These are phyloP conservation scores for Oncorhynchus clarkii DNA, from an alignment of 2,113 vertebrate genomes.

Conservation along the genomic window DNA sequence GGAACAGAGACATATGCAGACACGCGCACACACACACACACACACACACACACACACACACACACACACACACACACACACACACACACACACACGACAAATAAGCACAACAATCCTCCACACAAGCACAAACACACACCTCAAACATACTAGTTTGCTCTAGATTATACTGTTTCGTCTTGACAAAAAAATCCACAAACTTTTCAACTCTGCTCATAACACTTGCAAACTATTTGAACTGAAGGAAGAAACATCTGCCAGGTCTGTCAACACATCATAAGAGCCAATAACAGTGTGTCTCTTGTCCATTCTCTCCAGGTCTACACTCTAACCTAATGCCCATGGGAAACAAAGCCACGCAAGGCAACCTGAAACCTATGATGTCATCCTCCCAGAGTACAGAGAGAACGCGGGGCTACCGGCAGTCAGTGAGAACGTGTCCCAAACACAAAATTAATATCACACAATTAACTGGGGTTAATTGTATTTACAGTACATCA, in stretches of 20 bases:
- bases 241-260: slow-evolving; percentile 28
- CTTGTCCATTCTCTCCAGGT: slow-evolving; percentile 43
- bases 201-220: slow-evolving; percentile 27
- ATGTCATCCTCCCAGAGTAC: slow-evolving; percentile 56
- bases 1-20: neutral
- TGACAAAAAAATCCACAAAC: slow-evolving; percentile 31
- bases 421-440: slow-evolving; percentile 51
- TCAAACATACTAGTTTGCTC: neutral
- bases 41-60: slow-evolving; percentile 5
- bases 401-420: slow-evolving; percentile 52
- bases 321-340: slow-evolving; percentile 33
- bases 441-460: slow-evolving; percentile 59
- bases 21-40: neutral
- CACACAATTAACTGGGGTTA: slow-evolving; percentile 53
- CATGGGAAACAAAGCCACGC: slow-evolving; percentile 57
- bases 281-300: slow-evolving; percentile 41
- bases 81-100: slow-evolving; percentile 10
- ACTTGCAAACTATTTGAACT: slow-evolving; percentile 22
- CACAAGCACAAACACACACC: neutral
- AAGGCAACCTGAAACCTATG: slow-evolving; percentile 64
- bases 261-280: slow-evolving; percentile 60
- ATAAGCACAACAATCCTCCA: slow-evolving; percentile 9
- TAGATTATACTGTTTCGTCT: slow-evolving; percentile 9
- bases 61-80: slow-evolving; percentile 19
- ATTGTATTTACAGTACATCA: slow-evolving; percentile 63